Evolutionary conservation across 2,797 vertebrate genomes (phyloP), one percentile per base, ranked within the genome.

Genomic region (Oophaga sylvatica): DNA sequence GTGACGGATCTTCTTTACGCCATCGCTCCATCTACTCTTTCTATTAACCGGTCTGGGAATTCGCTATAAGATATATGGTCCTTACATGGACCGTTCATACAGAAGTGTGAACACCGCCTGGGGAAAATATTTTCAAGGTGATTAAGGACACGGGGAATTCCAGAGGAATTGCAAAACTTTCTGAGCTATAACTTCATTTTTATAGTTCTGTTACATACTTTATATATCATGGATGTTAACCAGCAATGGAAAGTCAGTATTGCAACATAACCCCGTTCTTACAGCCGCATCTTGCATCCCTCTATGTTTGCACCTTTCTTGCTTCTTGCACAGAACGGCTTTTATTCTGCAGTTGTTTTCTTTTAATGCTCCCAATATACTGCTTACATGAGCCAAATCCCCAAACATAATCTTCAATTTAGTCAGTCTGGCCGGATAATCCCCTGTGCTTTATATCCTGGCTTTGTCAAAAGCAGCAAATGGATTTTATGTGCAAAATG

Each of bases 381-480:
- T 53, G 71, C 71, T 82, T 57, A 67, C 79, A 86, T 59, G 78
- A 31, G 67, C 67, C 68, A 89, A 89, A 86, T 89, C 83, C 87
- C 80, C 67, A 41, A 81, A 82, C 70, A 63, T 88, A 89, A 89
- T 89, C 79, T 82, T 70, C 80, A 48, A 59, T 70, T 85, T 13
- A 86, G 59, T 65, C 78, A 45, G 87, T 86, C 87, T 81, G 83
- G 70, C 35, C 48, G 82, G 53, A 68, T 82, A 89, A 89, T 88
- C 76, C 87, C 48, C 59, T 13, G 83, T 10, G 76, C 57, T 70
- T 45, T 29, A 81, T 84, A 77, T 68, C 78, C 65, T 41, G 15
- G 63, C 56, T 84, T 60, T 41, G 81, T 77, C 75, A 60, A 76
- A 48, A 78, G 10, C 73, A 16, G 67, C 56, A 79, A 65, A 84